phyloP scores from a whole-genome alignment of 2,888 invertebrate species.

The Pollenia labialis region DNA sequence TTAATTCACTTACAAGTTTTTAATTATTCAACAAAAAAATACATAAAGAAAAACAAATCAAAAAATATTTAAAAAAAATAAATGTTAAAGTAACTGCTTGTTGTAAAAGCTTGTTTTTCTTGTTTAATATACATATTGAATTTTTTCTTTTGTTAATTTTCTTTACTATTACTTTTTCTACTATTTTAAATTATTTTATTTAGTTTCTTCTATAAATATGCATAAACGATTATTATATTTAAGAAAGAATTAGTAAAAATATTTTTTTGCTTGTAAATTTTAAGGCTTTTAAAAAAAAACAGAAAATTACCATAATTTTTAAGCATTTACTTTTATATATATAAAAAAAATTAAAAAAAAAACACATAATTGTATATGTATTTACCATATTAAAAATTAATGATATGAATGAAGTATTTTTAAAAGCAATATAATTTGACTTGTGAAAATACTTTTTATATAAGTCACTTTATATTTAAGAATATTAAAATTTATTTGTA shows the following conservation, averaged over 20 bases:
- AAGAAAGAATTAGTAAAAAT: slow-evolving; percentile 27
- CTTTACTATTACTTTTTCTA: slow-evolving; percentile 3
- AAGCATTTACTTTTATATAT: slow-evolving; percentile 70
- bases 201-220: slow-evolving; percentile 18
- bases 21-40: slow-evolving; percentile 19
- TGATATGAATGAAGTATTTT: slow-evolving; percentile 40
- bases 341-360: slow-evolving; percentile 14
- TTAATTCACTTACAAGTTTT: slow-evolving; percentile 29
- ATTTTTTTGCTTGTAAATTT: slow-evolving; percentile 65
- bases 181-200: slow-evolving; percentile 32
- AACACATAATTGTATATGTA: slow-evolving; percentile 56
- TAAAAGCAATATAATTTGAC: slow-evolving; percentile 22
- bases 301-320: slow-evolving; percentile 63
- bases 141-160: slow-evolving; percentile 39
- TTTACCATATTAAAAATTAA: slow-evolving; percentile 38
- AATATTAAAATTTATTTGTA: slow-evolving; percentile 55
- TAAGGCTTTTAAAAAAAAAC: slow-evolving; percentile 50
- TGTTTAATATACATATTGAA: background rate
- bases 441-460: slow-evolving; percentile 12
- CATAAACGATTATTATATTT: slow-evolving; percentile 20
- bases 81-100: slow-evolving; percentile 42
- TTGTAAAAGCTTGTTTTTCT: slow-evolving; percentile 50
- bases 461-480: slow-evolving; percentile 53
- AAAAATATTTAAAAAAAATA: background rate
- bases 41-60: background rate